Evolutionary conservation across 2,888 invertebrate species (phyloP).

Genomic region (Dione vanillae): DNA sequence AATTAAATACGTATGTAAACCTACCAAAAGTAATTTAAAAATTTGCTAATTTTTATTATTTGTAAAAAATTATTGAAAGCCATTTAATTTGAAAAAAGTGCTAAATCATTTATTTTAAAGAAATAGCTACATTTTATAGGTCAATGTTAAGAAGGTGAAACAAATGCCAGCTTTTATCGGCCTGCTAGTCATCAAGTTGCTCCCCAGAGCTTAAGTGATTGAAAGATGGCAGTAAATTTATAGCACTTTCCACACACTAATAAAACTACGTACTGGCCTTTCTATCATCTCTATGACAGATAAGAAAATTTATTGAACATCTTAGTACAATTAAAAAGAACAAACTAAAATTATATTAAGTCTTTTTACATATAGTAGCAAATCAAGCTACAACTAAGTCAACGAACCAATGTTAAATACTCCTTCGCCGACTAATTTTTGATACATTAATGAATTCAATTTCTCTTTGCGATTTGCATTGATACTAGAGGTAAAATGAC

Average conservation of each 20-base stretch:
- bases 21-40: too few species aligned
- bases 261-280: not conserved
- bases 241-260: not conserved
- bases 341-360: too few species aligned
- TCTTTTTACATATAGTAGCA: too few species aligned
- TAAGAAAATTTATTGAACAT: not conserved
- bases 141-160: conserved; percentile 43
- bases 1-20: too few species aligned
- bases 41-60: too few species aligned
- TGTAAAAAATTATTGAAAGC: not conserved
- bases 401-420: too few species aligned
- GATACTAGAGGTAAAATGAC: too few species aligned
- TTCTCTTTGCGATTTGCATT: too few species aligned
- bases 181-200: conserved; percentile 31
- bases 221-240: conserved; percentile 17
- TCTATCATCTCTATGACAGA: not conserved
- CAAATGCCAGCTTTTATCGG: conserved; percentile 37
- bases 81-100: not conserved
- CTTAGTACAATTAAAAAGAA: too few species aligned
- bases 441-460: too few species aligned
- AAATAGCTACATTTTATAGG: conserved; percentile 36
- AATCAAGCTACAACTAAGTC: too few species aligned
- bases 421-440: too few species aligned
- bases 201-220: conserved; percentile 26
- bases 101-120: conserved; percentile 13